Base-by-base conservation (phyloP, 2,113 vertebrate species). In the Mustela lutreola region DNA sequence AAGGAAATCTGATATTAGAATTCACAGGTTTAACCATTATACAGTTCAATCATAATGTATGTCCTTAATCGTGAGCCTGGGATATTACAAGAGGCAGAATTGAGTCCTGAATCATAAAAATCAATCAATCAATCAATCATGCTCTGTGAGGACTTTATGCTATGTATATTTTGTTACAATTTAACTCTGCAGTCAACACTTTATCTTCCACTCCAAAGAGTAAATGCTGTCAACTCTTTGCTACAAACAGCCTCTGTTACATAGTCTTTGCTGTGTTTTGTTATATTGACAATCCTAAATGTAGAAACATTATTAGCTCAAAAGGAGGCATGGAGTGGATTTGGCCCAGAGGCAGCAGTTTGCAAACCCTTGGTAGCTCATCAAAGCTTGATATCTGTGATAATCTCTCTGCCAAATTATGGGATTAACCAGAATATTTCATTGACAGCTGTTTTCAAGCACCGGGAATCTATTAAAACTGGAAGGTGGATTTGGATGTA, bases 21-120 rank as follows among this genome's bases (percentile, higher is more conserved):
- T 79, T 86, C 22, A 87, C 19, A 33, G 15, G 33, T 91, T 73
- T 39, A 91, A 45, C 11, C 2, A 16, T 1, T 15, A 42, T 24
- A 2, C 1, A 2, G 10, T 58, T 19, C 3, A 6, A 0, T 15
- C 33, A 1, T 48, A 39, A 80, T 9, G 78, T 31, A 62, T 9
- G 24, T 4, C 42, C 62, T 7, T 26, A 16, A 26, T 48, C 24
- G 31, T 31, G 28, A 88, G 7, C 33, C n/a, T 73, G 33, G 48
- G 33, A 7, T 58, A 79, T 78, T 42, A 31, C 5, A 28, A 4
- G 80, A 81, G 9, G 53, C 67, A 53, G 8, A 60, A 60, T 8
- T 26, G 70, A 3, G 67, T 75, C 94, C 21, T 24, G 15, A 50
- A 58, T 76, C 56, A 45, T 24, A 31, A 56, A 58, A 58, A 78